Base-by-base conservation (phyloP, 2,888 invertebrate genomes). In the Chrysolina americana region DNA sequence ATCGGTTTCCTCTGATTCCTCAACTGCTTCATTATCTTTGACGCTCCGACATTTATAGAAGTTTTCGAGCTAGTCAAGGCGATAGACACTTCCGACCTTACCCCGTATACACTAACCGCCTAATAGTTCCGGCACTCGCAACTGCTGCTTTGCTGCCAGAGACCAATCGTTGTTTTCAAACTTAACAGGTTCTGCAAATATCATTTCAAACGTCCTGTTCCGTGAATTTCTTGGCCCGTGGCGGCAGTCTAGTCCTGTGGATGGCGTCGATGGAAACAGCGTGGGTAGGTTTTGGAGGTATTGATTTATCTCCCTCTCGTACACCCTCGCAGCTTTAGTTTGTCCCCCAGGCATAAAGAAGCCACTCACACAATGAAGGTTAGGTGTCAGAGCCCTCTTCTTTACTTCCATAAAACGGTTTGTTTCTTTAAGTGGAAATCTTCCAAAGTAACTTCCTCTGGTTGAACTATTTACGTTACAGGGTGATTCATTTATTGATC, bases 261-360 rank as follows among this genome's bases (percentile, higher is more conserved):
- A 72, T 62, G 71, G 56, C 66, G 66, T 71, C 71, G 66, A 71
- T 72, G 68, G 68, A 68, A 72, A 72, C 48, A 73, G 72, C 72
- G 73, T 73, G 73, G 68, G 68, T 73, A 72, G 72, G 41, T 72
- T 72, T 73, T 73, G 68, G 68, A 68, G 66, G 63, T 73, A 73
- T 73, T 73, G 73, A 73, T 73, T 73, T 73, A 73, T 73, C 68
- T 69, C 65, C 73, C 68, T 66, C 23, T 28, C 28, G 50, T 23
- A 41, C 64, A 73, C 68, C 64, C 68, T 59, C 62, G 41, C 48
- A 47, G 68, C 72, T 72, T 66, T 72, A 41, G 63, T 72, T 66
- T 64, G 66, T 66, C 72, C 72, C 68, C 73, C 64, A 68, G 73
- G 73, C 68, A 73, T 68, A 65, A 73, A 68, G 73, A 64, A 68